phyloP scores from a whole-genome alignment of 1,140 invertebrate species.

The Adoxophyes honmai region DNA sequence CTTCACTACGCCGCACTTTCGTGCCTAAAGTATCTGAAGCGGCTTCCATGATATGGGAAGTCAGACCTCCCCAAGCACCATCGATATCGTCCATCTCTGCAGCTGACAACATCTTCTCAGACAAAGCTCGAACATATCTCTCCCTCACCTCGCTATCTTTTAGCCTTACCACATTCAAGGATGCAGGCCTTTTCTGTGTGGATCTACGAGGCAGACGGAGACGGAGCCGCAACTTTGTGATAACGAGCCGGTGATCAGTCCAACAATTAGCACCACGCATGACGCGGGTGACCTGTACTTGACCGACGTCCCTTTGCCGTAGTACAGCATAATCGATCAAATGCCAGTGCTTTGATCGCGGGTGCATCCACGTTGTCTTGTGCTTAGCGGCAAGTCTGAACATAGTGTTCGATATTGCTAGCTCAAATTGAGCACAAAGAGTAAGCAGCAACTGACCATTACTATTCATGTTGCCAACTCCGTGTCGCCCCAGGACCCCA shows the following conservation, averaged over 20 bases:
- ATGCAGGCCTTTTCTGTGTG: not conserved
- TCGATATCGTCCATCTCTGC: no score
- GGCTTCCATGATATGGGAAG: no score
- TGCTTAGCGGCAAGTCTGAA: conserved; percentile 7
- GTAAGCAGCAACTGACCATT: conserved; percentile 5
- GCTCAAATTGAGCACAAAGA: conserved; percentile 13
- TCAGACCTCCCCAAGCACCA: no score
- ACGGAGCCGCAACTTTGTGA: not conserved
- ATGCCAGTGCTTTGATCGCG: conserved; percentile 15
- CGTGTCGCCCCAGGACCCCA: conserved; percentile 5
- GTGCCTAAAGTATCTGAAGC: conserved; percentile 17
- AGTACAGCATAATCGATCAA: conserved; percentile 5
- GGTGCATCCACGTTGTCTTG: conserved; percentile 16
- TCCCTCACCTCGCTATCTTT: not conserved
- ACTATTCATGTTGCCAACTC: conserved; percentile 13
- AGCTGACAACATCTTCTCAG: no score
- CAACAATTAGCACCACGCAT: not conserved
- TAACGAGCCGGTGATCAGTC: not conserved
- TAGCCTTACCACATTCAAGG: not conserved
- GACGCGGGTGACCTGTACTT: not conserved
- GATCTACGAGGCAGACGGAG: not conserved
- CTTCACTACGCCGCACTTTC: conserved; percentile 18
- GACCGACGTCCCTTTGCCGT: not conserved
- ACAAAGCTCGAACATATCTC: not conserved
- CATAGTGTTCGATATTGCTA: conserved; percentile 8